These are phyloP conservation scores for Psylliodes chrysocephalus DNA, from an alignment of 2,888 invertebrate genomes.

Conservation along the genomic window DNA sequence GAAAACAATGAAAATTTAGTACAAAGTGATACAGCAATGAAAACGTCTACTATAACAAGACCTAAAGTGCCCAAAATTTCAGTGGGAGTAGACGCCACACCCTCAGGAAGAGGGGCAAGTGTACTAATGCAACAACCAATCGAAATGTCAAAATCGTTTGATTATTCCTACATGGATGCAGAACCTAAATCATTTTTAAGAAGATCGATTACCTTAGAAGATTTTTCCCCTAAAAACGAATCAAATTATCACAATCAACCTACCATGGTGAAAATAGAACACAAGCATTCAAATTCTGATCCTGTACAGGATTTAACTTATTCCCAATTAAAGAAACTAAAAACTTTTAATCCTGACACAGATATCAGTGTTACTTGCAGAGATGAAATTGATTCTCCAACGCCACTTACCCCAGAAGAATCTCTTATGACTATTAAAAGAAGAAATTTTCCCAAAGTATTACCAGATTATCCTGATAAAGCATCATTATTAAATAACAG, in stretches of 20 bases:
- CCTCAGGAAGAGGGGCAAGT: conserved; percentile 77
- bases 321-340: conserved; percentile 51
- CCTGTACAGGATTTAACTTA: conserved; percentile 70
- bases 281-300: conserved; percentile 76
- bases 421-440: conserved; percentile 78
- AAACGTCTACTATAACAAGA: conserved; percentile 52
- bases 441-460: conserved; percentile 85
- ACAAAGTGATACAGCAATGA: conserved; percentile 36
- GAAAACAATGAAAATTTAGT: conserved; percentile 27
- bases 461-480: conserved; percentile 77
- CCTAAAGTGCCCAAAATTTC: conserved; percentile 74
- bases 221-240: conserved; percentile 55
- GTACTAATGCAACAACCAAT: conserved; percentile 81
- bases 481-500: conserved; percentile 66
- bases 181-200: conserved; percentile 57
- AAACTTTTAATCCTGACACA: conserved; percentile 63
- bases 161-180: conserved; percentile 56
- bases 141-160: conserved; percentile 75
- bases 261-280: conserved; percentile 68
- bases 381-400: conserved; percentile 66
- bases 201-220: conserved; percentile 65
- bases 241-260: conserved; percentile 42
- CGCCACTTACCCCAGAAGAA: conserved; percentile 73
- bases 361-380: conserved; percentile 82
- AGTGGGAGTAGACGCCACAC: conserved; percentile 83